Evolutionary conservation across 2,888 invertebrate species (phyloP).

Genomic region (Platycheirus rosarum): DNA sequence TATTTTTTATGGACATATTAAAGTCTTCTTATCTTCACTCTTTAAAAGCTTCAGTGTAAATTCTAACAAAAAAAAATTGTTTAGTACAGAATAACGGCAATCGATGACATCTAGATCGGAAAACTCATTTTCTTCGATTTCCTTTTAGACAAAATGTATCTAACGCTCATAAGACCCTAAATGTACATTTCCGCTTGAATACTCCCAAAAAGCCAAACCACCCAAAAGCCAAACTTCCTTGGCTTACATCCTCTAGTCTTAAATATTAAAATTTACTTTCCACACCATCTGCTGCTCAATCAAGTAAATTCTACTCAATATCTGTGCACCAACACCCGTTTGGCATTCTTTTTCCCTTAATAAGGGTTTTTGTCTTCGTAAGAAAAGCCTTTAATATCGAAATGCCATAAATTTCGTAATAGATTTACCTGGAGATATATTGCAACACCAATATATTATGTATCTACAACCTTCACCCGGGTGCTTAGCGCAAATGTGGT

Average conservation of each 20-base stretch:
- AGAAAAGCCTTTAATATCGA: constrained; percentile 19
- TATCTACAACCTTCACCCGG: constrained; percentile 42
- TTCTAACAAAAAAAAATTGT: no score
- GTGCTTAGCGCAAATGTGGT: constrained; percentile 38
- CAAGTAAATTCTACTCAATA: constrained; percentile 29
- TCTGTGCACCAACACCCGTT: constrained; percentile 20
- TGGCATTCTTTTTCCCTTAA: constrained; percentile 22
- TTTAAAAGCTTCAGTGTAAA: no score
- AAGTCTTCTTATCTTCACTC: no score
- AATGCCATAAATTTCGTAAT: constrained; percentile 38
- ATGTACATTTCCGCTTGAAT: background rate
- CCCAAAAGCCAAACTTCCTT: background rate
- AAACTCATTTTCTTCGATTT: background rate
- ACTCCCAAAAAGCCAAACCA: background rate
- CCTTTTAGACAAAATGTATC: background rate
- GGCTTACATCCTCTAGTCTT: background rate
- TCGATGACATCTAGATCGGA: no score
- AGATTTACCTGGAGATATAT: constrained; percentile 57
- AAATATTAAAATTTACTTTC: constrained; percentile 44
- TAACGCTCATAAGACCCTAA: constrained; percentile 1
- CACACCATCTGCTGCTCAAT: constrained; percentile 46
- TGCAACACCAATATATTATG: constrained; percentile 41
- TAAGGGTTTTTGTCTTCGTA: background rate
- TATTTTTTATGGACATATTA: no score
- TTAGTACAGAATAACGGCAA: no score